Conservation (phyloP, 2,888 invertebrate genomes). For the Pecten maximus region DNA sequence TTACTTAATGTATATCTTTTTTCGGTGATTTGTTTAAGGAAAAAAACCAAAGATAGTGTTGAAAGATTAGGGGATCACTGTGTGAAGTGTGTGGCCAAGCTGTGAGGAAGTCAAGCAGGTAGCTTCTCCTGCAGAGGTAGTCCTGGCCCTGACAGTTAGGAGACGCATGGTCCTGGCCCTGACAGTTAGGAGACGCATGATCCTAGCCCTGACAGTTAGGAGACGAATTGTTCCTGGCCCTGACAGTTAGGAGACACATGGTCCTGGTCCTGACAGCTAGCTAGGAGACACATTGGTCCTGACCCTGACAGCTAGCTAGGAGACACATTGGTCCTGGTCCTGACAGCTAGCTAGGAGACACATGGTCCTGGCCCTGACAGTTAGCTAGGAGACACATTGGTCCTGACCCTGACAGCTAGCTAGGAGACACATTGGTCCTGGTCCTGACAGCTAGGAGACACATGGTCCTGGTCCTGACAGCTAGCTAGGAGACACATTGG, state of each 20-base stretch:
- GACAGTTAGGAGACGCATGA: background rate
- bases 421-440: too few relatives aligned
- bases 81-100: background rate
- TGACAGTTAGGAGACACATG: background rate
- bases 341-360: too few relatives aligned
- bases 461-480: too few relatives aligned
- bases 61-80: background rate
- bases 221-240: background rate
- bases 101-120: background rate
- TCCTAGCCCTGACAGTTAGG: background rate
- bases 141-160: background rate
- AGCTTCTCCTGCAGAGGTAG: background rate
- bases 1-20: slow-evolving; percentile 8
- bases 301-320: too few relatives aligned
- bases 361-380: too few relatives aligned
- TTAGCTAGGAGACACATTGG: too few relatives aligned
- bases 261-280: background rate
- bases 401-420: too few relatives aligned
- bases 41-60: background rate
- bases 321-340: too few relatives aligned
- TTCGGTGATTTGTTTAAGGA: background rate
- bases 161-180: background rate
- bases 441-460: too few relatives aligned
- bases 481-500: too few relatives aligned
- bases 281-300: too few relatives aligned